A percentile compares a stretch with the other conserved stretches of the same genome.
Evolutionary conservation across 2,888 invertebrate genomes (phyloP).

Genomic region (Tenthredo distinguenda): DNA sequence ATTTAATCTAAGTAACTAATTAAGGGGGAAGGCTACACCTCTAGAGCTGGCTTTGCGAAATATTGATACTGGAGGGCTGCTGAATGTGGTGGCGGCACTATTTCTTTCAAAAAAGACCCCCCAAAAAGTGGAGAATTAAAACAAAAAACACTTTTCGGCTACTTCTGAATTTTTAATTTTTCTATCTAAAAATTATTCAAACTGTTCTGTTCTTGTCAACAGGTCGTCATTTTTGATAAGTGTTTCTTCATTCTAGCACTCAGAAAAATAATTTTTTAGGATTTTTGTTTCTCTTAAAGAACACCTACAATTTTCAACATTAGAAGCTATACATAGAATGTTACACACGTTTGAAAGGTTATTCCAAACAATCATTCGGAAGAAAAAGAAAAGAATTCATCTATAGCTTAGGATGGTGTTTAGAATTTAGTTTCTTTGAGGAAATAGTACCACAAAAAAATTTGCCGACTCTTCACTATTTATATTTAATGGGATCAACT

Average conservation of each 20-base stretch:
- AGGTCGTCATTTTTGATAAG: not conserved
- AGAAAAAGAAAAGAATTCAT: not conserved
- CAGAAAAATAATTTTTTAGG: not conserved
- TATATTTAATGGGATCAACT: not conserved
- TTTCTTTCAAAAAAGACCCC: not conserved
- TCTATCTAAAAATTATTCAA: not conserved
- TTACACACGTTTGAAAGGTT: not conserved
- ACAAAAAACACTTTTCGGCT: not conserved
- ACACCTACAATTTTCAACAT: not conserved
- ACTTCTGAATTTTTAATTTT: not conserved
- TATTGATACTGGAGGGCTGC: not conserved
- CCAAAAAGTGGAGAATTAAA: not conserved
- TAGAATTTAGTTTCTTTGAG: not conserved
- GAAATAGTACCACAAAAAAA: not conserved
- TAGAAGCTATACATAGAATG: not conserved
- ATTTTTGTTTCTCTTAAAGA: not conserved
- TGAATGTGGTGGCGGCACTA: not conserved
- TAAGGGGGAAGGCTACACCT: not conserved
- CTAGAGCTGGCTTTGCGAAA: not conserved
- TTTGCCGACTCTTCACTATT: not conserved
- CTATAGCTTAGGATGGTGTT: not conserved
- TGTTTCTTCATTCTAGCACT: not conserved
- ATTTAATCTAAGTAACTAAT: slow-evolving; percentile 33
- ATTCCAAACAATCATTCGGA: not conserved
- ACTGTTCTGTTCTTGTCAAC: not conserved